These are phyloP conservation scores for Chloroclysta siterata DNA, from an alignment of 2,888 invertebrate species.

Conservation along the genomic window DNA sequence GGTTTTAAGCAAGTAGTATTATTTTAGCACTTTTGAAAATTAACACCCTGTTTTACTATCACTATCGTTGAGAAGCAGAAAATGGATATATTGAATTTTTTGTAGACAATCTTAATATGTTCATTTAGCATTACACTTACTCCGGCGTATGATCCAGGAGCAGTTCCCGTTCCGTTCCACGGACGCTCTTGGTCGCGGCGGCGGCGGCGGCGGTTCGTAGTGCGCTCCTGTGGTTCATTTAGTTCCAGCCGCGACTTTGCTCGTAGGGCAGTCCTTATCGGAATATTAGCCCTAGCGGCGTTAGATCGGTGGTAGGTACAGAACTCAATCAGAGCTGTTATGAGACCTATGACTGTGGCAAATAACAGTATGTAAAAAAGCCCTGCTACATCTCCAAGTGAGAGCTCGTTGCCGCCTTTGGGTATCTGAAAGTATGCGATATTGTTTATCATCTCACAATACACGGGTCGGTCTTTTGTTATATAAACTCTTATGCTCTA, in stretches of 20 bases:
- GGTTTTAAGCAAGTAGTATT: too few relatives aligned
- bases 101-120: too few relatives aligned
- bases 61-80: too few relatives aligned
- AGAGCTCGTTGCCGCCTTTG: conserved; percentile 90
- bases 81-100: too few relatives aligned
- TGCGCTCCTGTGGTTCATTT: conserved; percentile 14
- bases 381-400: conserved; percentile 97
- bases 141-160: conserved; percentile 73
- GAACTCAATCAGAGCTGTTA: conserved; percentile 96
- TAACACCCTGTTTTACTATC: too few relatives aligned
- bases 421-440: conserved; percentile 6
- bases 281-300: conserved; percentile 91
- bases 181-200: conserved; percentile 65
- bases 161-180: conserved; percentile 14
- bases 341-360: conserved; percentile 94
- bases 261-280: conserved; percentile 92
- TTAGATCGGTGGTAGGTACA: conserved; percentile 94
- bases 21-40: too few relatives aligned
- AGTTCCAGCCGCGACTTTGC: conserved; percentile 86
- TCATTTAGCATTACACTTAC: conserved; percentile 50
- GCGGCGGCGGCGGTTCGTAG: conserved; percentile 46
- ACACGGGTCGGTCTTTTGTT: too few relatives aligned
- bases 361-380: conserved; percentile 98
- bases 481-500: too few relatives aligned
- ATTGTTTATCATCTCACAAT: neutral